phyloP scores from a whole-genome alignment of 2,888 invertebrate species.

The Trachelus iudaicus region DNA sequence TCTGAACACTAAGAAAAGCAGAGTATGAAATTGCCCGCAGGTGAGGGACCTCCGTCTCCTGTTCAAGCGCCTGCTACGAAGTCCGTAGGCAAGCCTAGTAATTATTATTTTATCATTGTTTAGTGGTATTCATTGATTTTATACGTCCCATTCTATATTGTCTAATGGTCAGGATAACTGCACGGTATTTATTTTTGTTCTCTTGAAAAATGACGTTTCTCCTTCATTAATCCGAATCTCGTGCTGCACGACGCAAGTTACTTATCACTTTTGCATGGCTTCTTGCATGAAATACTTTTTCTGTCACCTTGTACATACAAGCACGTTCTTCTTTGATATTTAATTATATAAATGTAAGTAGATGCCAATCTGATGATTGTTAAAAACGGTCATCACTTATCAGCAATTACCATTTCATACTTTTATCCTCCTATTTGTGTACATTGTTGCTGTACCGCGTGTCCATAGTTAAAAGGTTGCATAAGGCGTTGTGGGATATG shows the following conservation, averaged over 20 bases:
- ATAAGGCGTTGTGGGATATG: conserved; percentile 24
- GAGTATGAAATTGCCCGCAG: conserved; percentile 48
- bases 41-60: conserved; percentile 56
- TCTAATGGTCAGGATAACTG: background rate
- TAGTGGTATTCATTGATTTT: conserved; percentile 31
- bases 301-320: background rate
- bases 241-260: background rate
- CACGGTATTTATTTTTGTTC: background rate
- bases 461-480: background rate
- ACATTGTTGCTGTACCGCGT: background rate
- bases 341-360: background rate
- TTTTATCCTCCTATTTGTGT: background rate
- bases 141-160: background rate
- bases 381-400: background rate
- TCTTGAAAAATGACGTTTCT: background rate
- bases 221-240: background rate
- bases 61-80: conserved; percentile 54
- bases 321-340: background rate
- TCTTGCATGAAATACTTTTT: background rate
- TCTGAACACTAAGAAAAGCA: background rate
- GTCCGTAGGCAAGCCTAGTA: conserved; percentile 57
- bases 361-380: background rate
- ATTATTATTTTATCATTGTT: conserved; percentile 48
- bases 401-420: background rate
- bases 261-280: background rate